Percentiles rank a stretch among this genome's conserved stretches.
Conservation (phyloP, 1,140 invertebrate genomes). For the Anastatus disparis region DNA sequence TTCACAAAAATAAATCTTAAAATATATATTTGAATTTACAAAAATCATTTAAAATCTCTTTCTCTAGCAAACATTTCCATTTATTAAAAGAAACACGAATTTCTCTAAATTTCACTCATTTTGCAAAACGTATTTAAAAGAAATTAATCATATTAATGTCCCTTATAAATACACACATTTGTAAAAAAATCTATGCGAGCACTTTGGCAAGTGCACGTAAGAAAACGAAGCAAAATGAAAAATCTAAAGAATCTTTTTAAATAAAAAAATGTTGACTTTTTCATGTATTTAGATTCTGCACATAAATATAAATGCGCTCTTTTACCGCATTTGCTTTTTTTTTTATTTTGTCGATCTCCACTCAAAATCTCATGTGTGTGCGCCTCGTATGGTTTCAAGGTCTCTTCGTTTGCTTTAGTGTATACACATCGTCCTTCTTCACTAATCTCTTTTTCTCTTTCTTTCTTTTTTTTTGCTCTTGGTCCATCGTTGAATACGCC, state of each 20-base stretch:
- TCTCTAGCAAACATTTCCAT: too few species aligned
- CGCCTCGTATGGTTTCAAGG: neutral
- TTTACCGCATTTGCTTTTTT: constrained; percentile 18
- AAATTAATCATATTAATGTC: constrained; percentile 4
- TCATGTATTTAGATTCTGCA: constrained; percentile 32
- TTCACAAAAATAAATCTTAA: too few species aligned
- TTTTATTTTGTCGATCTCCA: constrained; percentile 23
- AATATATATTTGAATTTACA: too few species aligned
- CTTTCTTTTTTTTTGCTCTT: neutral
- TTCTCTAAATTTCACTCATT: too few species aligned
- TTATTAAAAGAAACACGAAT: too few species aligned
- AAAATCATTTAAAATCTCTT: too few species aligned
- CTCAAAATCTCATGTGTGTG: neutral
- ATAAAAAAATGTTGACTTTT: constrained; percentile 32
- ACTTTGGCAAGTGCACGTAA: neutral
- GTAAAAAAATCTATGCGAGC: neutral
- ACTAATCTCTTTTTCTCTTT: constrained; percentile 25
- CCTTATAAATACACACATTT: constrained; percentile 4
- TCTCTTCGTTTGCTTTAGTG: neutral
- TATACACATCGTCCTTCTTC: neutral
- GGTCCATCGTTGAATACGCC: constrained; percentile 57
- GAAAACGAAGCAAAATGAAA: constrained; percentile 3
- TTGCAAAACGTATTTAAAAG: too few species aligned
- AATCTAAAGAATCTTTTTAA: too few species aligned
- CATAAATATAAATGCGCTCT: constrained; percentile 24